Evolutionary conservation across 2,888 invertebrate species (phyloP), one percentile per base, ranked within the genome.

Genomic region (Disparrhopalites patrizii): DNA sequence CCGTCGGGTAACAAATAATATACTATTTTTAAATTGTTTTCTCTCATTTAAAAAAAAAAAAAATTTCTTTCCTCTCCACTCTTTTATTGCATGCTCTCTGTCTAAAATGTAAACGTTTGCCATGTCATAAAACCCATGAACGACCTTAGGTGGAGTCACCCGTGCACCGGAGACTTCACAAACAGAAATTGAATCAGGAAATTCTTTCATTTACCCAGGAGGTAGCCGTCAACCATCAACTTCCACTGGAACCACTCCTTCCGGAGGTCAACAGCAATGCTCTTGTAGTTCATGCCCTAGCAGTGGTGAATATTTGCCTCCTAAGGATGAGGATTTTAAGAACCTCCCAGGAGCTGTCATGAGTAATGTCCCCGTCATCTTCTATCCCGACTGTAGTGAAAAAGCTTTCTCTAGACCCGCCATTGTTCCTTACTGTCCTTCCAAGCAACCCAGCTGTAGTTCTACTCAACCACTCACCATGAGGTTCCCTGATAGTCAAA

Each of bases 371-470:
- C 72, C 73, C 25, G 75, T 75, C 3, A 73, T 75, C 13, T 75
- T 72, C 62, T 73, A 73, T 36, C 75, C 75, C 1, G 75, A 75
- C 50, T 75, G 75, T 27, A 65, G 66, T 54, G 62, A 67, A 5
- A 72, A 69, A 51, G 73, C 73, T 3, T 73, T 69, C 55, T 56
- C 68, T 10, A 66, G 72, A 43, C 75, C 75, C 38, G 75, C 75
- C 30, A 68, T 75, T 43, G 73, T 75, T 27, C 75, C 75, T 31
- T 75, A 68, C 58, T 75, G 75, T 51, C 71, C 75, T 3, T 60
- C 73, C 18, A 36, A 40, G 20, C 66, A 69, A 25, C 31, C 66
- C 0, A 60, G 69, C 40, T 71, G 71, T 56, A 67, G 70, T 20
- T 68, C 66, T 47, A 62, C 65, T 27, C 67, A 60, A 30, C 63